phyloP scores from a whole-genome alignment of 2,113 vertebrate species.

The Prolemur simus region DNA sequence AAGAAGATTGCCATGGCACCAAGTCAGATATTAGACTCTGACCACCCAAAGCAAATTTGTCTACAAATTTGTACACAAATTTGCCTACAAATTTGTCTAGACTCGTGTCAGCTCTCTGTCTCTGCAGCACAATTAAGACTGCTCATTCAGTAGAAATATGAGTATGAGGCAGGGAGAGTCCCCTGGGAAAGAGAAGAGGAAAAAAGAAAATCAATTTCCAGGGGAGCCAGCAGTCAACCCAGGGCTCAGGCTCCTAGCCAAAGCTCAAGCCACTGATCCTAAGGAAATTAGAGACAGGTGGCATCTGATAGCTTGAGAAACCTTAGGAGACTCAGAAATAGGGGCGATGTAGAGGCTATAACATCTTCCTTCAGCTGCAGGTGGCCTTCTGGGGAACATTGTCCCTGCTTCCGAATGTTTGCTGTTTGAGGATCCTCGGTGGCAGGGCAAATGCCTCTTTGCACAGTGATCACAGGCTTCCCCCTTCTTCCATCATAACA shows the following conservation, averaged over 20 bases:
- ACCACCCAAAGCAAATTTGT: not conserved
- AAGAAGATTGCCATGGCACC: not conserved
- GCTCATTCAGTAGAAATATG: not conserved
- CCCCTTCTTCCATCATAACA: not conserved
- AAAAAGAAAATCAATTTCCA: not conserved
- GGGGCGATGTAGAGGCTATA: rapidly evolving
- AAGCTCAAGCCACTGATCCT: conserved; percentile 2
- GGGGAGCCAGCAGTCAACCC: not conserved
- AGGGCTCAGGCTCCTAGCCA: not conserved
- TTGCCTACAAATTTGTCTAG: not conserved
- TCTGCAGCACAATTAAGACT: not conserved
- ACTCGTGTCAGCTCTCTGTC: not conserved
- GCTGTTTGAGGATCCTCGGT: not conserved
- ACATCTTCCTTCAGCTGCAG: not conserved
- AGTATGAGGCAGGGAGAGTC: not conserved
- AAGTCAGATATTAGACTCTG: not conserved
- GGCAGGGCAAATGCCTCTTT: not conserved
- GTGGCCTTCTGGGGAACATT: not conserved
- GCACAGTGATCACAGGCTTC: not conserved
- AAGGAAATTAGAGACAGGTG: conserved; percentile 35
- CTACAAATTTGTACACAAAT: not conserved
- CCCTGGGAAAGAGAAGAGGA: not conserved
- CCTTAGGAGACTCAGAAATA: not conserved
- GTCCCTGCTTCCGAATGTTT: not conserved
- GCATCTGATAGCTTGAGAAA: conserved; percentile 11